Base-by-base conservation (phyloP, 1,140 invertebrate genomes). In the Rhyzopertha dominica region DNA sequence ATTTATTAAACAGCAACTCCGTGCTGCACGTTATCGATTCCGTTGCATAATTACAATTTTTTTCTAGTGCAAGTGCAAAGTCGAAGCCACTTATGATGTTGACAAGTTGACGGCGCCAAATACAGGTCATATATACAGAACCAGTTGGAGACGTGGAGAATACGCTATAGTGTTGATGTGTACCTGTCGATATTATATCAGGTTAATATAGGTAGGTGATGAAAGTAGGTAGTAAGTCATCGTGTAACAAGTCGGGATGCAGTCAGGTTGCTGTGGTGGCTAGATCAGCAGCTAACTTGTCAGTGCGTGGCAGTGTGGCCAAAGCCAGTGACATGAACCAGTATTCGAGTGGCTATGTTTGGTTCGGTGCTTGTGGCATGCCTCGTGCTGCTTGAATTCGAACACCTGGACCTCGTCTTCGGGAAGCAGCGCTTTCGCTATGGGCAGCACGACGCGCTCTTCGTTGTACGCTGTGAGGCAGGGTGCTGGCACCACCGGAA, bases 401-500 rank as follows among this genome's bases (percentile, higher is more conserved):
- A 24, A 19, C 22, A 20, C 28, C 20, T 28, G 42, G 39, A 23
- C 24, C 17, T 47, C n/a, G 23, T 26, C 43, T 46, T 25, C 24
- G 45, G 31, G 30, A 49, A 38, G 43, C 18, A 42, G 20, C 30
- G 44, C 8, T 17, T 31, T 8, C 22, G 36, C 13, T 54, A 52
- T 29, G 46, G 30, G 4, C 52, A 50, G 3, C 26, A 58, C 32
- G 52, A 58, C 38, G 42, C 39, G 8, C 44, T 58, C 3, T 29
- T 51, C 13, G 43, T 48, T 5, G 47, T 52, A 25, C 51, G 55
- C 13, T 58, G 55, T 24, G 46, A 52, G 13, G 46, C 47, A 0
- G 22, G 36, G 8, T 58, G 55, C 28, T 52, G 46, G 52, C 13
- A 8, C 0, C 16, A 18, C 3, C n/a, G 24, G 14, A 19, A 12